phyloP scores from a whole-genome alignment of 2,888 invertebrate genomes.

The Halocaridina rubra region DNA sequence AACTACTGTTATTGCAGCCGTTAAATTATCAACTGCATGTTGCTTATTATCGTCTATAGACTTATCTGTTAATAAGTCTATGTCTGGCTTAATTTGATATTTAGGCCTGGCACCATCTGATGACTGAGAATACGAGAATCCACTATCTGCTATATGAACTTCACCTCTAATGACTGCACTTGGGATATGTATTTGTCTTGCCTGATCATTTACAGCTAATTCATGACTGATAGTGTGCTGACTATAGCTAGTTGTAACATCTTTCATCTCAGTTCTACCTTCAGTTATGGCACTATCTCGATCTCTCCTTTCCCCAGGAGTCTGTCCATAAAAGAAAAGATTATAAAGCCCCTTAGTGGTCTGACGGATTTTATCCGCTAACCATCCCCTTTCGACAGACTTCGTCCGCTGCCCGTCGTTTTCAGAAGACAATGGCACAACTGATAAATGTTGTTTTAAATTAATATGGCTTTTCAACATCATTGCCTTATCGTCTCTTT shows the following conservation, averaged over 20 bases:
- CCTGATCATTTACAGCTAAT: too few species aligned
- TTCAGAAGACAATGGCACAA: background rate
- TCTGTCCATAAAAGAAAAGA: conserved; percentile 50
- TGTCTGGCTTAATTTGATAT: too few species aligned
- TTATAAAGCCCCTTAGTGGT: conserved; percentile 35
- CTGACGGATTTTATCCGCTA: conserved; percentile 16
- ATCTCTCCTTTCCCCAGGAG: conserved; percentile 5
- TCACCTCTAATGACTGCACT: too few species aligned
- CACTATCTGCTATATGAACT: too few species aligned
- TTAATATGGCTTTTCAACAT: background rate
- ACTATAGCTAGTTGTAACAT: too few species aligned
- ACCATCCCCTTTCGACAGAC: conserved; percentile 15
- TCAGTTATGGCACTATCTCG: background rate
- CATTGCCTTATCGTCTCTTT: background rate
- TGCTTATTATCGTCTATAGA: too few species aligned
- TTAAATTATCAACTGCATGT: too few species aligned
- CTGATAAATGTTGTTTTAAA: background rate
- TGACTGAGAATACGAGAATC: background rate
- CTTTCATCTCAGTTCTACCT: background rate
- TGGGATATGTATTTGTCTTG: too few species aligned
- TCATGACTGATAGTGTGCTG: too few species aligned
- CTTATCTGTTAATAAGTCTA: too few species aligned
- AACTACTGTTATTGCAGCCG: too few species aligned
- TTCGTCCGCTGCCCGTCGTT: background rate
- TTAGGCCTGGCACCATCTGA: background rate